Conservation (phyloP, 2,888 invertebrate genomes). For the Chloroclystis v-ata region DNA sequence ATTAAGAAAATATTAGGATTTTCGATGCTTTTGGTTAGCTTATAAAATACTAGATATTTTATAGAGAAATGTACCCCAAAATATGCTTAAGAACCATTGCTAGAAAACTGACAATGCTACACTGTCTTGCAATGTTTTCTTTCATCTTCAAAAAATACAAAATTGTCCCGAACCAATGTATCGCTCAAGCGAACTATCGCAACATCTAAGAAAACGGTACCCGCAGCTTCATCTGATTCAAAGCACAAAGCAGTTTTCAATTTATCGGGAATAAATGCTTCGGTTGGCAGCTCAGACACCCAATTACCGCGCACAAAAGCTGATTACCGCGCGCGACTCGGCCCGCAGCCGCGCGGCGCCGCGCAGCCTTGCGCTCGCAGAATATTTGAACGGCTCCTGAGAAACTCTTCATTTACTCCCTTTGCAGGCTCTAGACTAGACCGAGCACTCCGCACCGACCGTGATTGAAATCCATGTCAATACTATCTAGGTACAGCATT, state of each 20-base stretch:
- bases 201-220: conserved; percentile 45
- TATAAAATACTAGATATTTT: too few relatives aligned
- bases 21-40: too few relatives aligned
- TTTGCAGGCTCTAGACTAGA: conserved; percentile 47
- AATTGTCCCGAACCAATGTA: conserved; percentile 8
- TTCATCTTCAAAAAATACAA: too few relatives aligned
- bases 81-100: too few relatives aligned
- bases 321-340: conserved; percentile 71
- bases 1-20: too few relatives aligned
- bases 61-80: too few relatives aligned
- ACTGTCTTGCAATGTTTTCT: too few relatives aligned
- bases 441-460: conserved; percentile 39
- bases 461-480: conserved; percentile 54
- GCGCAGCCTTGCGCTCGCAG: conserved; percentile 45
- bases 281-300: conserved; percentile 77
- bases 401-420: conserved; percentile 65
- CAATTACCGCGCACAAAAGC: conserved; percentile 77
- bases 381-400: conserved; percentile 65
- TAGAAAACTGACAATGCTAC: too few relatives aligned
- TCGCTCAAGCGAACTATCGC: conserved; percentile 17
- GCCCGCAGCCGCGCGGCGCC: conserved; percentile 33
- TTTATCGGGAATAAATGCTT: conserved; percentile 76
- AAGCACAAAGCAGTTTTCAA: conserved; percentile 75
- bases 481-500: conserved; percentile 11
- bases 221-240: conserved; percentile 63